Conservation (phyloP, 2,888 invertebrate species). For the Scaptomyza parva region DNA sequence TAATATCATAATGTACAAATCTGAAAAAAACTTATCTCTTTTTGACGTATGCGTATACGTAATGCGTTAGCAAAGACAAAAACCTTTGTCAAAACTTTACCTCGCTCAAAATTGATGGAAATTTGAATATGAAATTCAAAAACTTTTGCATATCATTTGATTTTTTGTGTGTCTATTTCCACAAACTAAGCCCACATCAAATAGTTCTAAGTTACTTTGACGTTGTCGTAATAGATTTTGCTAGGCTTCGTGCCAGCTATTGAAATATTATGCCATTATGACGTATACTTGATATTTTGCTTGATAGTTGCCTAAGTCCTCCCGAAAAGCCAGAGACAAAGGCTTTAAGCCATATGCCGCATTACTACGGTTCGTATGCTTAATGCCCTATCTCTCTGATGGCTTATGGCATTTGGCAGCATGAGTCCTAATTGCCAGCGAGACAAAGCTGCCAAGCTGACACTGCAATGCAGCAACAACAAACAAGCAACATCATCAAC, state of each 20-base stretch:
- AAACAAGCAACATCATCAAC: conserved; percentile 12
- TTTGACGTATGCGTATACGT: conserved; percentile 11
- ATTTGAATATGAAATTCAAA: neutral
- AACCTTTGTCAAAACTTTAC: neutral
- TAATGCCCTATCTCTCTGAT: conserved; percentile 8
- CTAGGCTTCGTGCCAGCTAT: neutral
- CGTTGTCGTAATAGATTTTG: conserved; percentile 6
- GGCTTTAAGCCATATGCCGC: conserved; percentile 6
- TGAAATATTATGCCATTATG: neutral
- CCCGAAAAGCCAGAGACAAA: neutral
- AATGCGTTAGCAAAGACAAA: neutral
- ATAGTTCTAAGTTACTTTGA: neutral
- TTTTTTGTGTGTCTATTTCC: too few species aligned
- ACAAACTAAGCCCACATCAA: neutral
- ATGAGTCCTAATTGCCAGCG: conserved; percentile 43
- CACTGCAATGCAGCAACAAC: conserved; percentile 18
- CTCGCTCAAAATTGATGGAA: neutral
- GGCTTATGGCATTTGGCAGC: conserved; percentile 22
- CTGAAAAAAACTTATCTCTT: neutral
- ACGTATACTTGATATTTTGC: conserved; percentile 18
- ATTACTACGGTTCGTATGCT: conserved; percentile 28
- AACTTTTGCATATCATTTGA: neutral
- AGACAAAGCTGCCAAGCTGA: conserved; percentile 30
- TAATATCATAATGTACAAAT: conserved; percentile 1
- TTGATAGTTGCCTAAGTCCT: conserved; percentile 1